These are phyloP conservation scores for Drosophila parvula DNA, from an alignment of 1,140 invertebrate genomes.

Conservation along the genomic window DNA sequence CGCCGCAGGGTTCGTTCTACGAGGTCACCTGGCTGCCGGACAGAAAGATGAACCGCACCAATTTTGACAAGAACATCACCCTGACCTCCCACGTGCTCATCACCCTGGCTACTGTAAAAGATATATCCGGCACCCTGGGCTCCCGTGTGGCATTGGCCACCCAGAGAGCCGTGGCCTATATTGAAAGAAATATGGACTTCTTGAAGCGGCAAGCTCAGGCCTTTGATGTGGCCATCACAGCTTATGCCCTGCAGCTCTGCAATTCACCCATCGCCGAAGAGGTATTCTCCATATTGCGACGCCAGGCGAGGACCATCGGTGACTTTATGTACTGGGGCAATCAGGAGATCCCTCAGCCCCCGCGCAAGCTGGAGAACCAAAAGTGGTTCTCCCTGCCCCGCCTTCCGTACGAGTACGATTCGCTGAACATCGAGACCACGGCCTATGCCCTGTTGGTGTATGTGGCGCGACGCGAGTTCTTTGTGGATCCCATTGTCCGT, in stretches of 20 bases:
- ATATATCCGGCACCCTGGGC: conserved; percentile 90
- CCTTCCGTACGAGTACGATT: conserved; percentile 94
- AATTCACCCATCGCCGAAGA: conserved; percentile 92
- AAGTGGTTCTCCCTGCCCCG: conserved; percentile 95
- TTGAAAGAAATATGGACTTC: conserved; percentile 93
- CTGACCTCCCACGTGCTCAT: conserved; percentile 95
- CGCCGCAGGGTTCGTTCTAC: conserved; percentile 92
- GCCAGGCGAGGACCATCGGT: conserved; percentile 87
- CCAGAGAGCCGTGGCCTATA: conserved; percentile 89
- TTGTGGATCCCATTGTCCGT: conserved; percentile 93
- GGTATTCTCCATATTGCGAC: conserved; percentile 90
- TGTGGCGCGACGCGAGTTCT: conserved; percentile 91
- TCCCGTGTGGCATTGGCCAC: conserved; percentile 89
- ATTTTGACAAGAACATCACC: conserved; percentile 88
- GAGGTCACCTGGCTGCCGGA: conserved; percentile 93
- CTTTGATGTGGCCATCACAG: conserved; percentile 93
- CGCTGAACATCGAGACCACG: conserved; percentile 96
- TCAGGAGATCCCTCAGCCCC: conserved; percentile 90
- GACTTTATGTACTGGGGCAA: conserved; percentile 94
- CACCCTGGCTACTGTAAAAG: conserved; percentile 91
- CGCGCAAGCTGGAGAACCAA: conserved; percentile 94
- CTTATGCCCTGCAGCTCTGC: conserved; percentile 92
- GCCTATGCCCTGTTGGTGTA: conserved; percentile 96
- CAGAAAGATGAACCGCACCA: conserved; percentile 92
- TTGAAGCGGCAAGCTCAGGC: conserved; percentile 89